Evolutionary conservation across 2,888 invertebrate genomes (phyloP).

Genomic region (Melikaiella ostensackeni): DNA sequence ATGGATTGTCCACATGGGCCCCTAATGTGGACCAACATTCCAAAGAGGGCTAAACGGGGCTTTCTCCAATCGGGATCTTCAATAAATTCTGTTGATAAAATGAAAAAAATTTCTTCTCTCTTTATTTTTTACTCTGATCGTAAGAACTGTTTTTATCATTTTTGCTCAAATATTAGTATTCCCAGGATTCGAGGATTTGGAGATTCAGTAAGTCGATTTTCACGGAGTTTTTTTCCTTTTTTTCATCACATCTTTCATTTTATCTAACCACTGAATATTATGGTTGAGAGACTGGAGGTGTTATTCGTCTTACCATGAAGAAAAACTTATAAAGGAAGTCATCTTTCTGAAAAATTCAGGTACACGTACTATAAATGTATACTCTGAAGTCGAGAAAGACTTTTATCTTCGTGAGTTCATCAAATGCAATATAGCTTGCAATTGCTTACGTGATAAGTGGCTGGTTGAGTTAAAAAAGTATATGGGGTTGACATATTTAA

Average conservation of each 20-base stretch:
- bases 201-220: conserved; percentile 17
- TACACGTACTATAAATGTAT: background rate
- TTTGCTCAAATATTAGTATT: too few species aligned
- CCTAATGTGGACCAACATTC: too few species aligned
- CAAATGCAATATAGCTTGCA: background rate
- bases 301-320: background rate
- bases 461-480: too few species aligned
- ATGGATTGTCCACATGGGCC: too few species aligned
- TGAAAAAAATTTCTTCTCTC: too few species aligned
- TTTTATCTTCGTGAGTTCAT: conserved; percentile 1
- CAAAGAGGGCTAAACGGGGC: too few species aligned
- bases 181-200: background rate
- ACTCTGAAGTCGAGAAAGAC: background rate
- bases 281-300: background rate
- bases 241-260: background rate
- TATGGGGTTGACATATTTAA: too few species aligned
- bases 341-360: conserved; percentile 14
- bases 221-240: conserved; percentile 10
- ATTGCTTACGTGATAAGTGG: background rate
- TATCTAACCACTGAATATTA: background rate
- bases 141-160: too few species aligned
- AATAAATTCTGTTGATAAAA: too few species aligned
- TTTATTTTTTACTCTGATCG: too few species aligned
- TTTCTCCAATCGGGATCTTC: too few species aligned
- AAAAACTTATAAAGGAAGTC: background rate